These are phyloP conservation scores for Dendrophyllia cribrosa DNA, from an alignment of 64 coral and sea anemone genomes.

Conservation along the genomic window DNA sequence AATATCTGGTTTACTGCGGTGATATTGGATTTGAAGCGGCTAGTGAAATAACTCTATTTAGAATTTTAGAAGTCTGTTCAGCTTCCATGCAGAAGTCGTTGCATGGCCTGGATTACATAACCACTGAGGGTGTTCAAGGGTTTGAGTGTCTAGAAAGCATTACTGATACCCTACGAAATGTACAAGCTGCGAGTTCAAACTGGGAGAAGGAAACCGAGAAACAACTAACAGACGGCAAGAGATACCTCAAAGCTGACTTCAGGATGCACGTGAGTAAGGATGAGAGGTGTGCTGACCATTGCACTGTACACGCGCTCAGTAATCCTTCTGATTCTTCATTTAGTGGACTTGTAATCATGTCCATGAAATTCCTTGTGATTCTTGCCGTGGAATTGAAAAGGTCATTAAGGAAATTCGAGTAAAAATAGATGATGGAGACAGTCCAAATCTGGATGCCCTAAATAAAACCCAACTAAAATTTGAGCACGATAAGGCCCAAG, in stretches of 20 bases:
- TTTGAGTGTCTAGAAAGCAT: constrained; percentile 21
- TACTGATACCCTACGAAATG: background rate
- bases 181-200: constrained; percentile 3
- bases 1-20: constrained; percentile 7
- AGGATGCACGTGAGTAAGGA: constrained; percentile 35
- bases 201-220: constrained; percentile 46
- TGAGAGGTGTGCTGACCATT: constrained; percentile 41
- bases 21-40: constrained; percentile 16
- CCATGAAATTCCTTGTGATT: background rate
- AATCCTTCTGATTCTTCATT: background rate
- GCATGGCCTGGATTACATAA: constrained; percentile 40
- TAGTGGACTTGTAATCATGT: background rate
- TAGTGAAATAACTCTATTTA: constrained; percentile 20
- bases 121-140: background rate
- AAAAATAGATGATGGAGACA: background rate
- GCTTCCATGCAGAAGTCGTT: constrained; percentile 45
- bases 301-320: constrained; percentile 1
- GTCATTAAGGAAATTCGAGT: background rate
- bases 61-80: constrained; percentile 48
- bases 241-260: constrained; percentile 63
- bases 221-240: constrained; percentile 25
- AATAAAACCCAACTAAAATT: background rate
- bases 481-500: background rate
- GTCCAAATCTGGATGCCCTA: background rate
- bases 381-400: background rate